These are phyloP conservation scores for Sebastes nivosus DNA, from an alignment of 2,797 vertebrate genomes.

Conservation along the genomic window DNA sequence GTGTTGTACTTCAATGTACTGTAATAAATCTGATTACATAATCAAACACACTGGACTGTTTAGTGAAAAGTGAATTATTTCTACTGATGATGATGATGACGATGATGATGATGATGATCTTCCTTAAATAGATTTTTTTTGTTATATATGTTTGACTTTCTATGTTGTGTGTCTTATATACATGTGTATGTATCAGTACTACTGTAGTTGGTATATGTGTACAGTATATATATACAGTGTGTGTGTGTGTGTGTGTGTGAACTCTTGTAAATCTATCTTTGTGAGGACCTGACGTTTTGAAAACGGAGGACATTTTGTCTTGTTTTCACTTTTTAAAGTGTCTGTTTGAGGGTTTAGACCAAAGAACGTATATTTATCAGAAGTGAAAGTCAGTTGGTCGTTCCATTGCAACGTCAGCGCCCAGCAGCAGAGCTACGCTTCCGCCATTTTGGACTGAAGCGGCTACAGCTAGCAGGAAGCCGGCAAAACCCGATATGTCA, in stretches of 20 bases:
- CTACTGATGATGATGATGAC: background rate
- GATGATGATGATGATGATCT: too few species aligned
- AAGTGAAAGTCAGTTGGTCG: too few species aligned
- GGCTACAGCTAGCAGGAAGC: too few species aligned
- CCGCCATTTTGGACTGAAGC: background rate
- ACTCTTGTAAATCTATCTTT: background rate
- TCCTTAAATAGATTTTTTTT: background rate
- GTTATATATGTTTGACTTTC: background rate
- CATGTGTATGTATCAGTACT: background rate
- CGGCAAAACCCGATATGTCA: too few species aligned
- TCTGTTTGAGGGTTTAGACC: background rate
- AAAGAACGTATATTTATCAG: background rate
- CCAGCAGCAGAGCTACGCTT: too few species aligned
- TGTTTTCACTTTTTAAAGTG: background rate
- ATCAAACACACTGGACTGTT: background rate
- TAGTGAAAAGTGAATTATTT: background rate
- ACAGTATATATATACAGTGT: conserved; percentile 13
- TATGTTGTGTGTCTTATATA: conserved; percentile 7
- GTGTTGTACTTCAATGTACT: background rate
- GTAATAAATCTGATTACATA: background rate
- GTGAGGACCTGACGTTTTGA: background rate
- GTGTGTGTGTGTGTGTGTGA: background rate
- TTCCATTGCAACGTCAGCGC: too few species aligned
- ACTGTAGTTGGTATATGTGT: background rate
- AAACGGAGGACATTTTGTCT: background rate